A percentile compares a stretch with the other conserved stretches of the same genome.
Evolutionary conservation across 2,113 vertebrate genomes (phyloP).

Genomic region (Daphoenositta chrysoptera): DNA sequence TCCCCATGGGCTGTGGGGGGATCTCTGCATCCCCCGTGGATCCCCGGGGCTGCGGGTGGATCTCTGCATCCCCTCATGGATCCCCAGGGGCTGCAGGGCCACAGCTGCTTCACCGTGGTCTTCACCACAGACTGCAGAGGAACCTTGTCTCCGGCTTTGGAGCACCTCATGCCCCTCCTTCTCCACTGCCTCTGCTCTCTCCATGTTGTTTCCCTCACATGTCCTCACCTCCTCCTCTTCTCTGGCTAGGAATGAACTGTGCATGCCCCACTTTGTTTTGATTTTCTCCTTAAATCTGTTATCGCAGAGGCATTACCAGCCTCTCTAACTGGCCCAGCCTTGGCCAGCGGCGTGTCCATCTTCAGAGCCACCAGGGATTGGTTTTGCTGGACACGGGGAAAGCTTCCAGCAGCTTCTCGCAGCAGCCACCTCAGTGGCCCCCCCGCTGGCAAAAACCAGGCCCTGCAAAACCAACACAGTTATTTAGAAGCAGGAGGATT

Average conservation of each 20-base stretch:
- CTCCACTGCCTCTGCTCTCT: no score
- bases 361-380: neutral
- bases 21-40: no score
- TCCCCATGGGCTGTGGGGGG: no score
- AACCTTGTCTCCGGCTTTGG: accelerated
- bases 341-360: neutral
- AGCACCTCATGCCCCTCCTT: neutral
- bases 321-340: neutral
- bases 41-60: no score
- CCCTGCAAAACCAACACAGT: neutral
- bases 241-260: neutral
- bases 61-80: no score
- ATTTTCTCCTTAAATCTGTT: neutral
- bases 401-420: neutral
- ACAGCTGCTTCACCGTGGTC: neutral
- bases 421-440: neutral
- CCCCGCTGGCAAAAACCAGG: neutral
- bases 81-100: no score
- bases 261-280: accelerated
- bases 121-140: accelerated
- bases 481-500: neutral
- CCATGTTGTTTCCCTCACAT: neutral
- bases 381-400: accelerated
- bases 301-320: accelerated
- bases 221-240: neutral